These are phyloP conservation scores for Myzus persicae DNA, from an alignment of 1,140 invertebrate genomes.

Conservation along the genomic window DNA sequence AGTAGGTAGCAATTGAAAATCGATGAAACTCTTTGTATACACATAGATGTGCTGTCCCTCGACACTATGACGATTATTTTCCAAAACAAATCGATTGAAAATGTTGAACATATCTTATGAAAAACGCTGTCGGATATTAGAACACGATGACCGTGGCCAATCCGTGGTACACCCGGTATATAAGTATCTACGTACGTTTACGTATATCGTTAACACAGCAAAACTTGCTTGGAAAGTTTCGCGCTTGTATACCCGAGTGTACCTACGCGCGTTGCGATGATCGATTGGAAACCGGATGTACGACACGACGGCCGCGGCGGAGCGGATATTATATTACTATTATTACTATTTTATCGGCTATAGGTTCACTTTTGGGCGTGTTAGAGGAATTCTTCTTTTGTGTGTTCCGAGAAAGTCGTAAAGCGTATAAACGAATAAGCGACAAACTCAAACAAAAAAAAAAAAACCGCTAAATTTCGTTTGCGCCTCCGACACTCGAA, in stretches of 20 bases:
- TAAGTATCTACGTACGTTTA: background rate
- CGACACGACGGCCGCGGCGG: too few species aligned
- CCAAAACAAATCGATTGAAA: too few species aligned
- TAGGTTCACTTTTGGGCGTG: background rate
- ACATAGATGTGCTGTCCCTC: background rate
- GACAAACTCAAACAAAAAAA: background rate
- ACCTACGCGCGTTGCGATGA: background rate
- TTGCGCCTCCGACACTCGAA: too few species aligned
- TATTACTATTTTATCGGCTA: background rate
- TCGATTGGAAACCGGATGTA: background rate
- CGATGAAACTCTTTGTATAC: too few species aligned
- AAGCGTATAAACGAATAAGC: background rate
- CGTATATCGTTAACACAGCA: background rate
- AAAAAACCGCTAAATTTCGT: background rate
- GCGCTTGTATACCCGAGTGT: background rate
- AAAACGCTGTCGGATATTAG: background rate
- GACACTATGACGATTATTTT: background rate
- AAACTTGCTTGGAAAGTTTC: constrained; percentile 18
- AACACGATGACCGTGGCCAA: background rate
- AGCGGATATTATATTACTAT: background rate
- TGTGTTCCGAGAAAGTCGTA: background rate
- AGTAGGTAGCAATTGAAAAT: too few species aligned
- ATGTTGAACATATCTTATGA: background rate
- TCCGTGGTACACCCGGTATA: background rate
- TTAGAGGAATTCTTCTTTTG: background rate